Base-by-base conservation (phyloP, 2,888 invertebrate genomes). In the Pogonocherus hispidulus region DNA sequence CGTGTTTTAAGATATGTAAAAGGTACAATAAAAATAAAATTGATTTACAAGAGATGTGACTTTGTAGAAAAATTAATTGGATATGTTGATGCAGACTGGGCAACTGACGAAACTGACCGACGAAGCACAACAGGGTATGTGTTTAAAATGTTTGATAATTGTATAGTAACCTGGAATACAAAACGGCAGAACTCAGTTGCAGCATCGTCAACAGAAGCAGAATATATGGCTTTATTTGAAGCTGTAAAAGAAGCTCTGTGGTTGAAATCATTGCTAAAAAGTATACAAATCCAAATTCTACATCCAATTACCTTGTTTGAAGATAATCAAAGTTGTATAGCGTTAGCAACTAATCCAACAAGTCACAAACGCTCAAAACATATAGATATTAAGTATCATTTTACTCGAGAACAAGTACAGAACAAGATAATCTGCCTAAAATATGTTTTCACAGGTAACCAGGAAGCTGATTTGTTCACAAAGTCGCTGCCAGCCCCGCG, bases 301-400 rank as follows among this genome's bases (percentile, higher is more conserved):
- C 27, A 71, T 41, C 73, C 73, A 32, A 75, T 77, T 32, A 14
- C 55, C 16, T 74, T 78, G 22, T 78, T 63, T 67, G 80, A 82
- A 73, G 82, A 82, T 69, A 82, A 82, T 71, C 77, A 77, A 64
- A 76, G 80, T n/a, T 81, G 79, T 67, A 81, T 82, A 27, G 27
- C 16, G 77, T 71, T 67, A 51, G 80, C 78, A 14, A 81, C 78
- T 23, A 78, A 77, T 70, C 77, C 76, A 19, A 60, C 64, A 27
- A 51, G n/a, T 51, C 51, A 51, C 11, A 51, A 51, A 22, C 51
- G 52, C 18, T 52, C 23, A n/a, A 52, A 52, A 52, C 19, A 47
- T 47, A 47, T 18, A 1, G 47, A 47, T 6, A 19, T 47, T 47
- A 20, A 47, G 14, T 47, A 52, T 18, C 22, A 52, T 27, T 52